Base-by-base conservation (phyloP, 2,113 vertebrate genomes). In the Fregata magnificens region DNA sequence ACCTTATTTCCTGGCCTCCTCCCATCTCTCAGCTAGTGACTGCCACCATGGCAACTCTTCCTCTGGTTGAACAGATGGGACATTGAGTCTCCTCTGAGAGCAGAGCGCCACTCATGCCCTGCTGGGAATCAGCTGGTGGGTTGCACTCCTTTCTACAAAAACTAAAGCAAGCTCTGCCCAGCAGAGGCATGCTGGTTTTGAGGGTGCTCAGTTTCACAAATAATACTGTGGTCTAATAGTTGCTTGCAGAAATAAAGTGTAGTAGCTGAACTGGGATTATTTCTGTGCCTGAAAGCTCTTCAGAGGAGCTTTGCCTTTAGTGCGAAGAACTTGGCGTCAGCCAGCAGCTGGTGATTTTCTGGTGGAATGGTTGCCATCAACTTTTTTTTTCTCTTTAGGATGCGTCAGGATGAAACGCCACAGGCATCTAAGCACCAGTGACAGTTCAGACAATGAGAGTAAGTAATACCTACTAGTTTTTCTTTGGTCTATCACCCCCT, bases 371-470 rank as follows among this genome's bases (percentile, higher is more conserved):
- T 80, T 97, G 63, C 50, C 86, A 56, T 96, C 93, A 93, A 93
- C 80, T 83, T 95, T 32, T 96, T 95, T 82, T 98, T 67, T 95
- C 87, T 97, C 82, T 91, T 89, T 96, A 99, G 99, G 99, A 99
- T 99, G 98, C 98, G 97, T 98, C 99, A 99, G 98, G 99, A 99
- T 99, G 99, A 99, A 99, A 98, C 99, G 99, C 92, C 98, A 98
- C 98, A 99, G 98, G 98, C 98, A 98, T 97, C 98, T 99, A 95
- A 99, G 99, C 98, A 99, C 99, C 98, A 99, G 99, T 98, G 99
- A 99, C 98, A 99, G 99, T 98, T 99, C 99, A 96, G 99, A 99
- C 98, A 99, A 99, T 98, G 99, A 99, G 92, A 99, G 99, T 99
- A 95, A 99, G 99, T 99, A 97, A 70, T 93, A 82, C 94, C 56